Percentiles rank a stretch among this genome's conserved stretches.
Conservation (phyloP, 2,797 vertebrate species). For the Semotilus atromaculatus region DNA sequence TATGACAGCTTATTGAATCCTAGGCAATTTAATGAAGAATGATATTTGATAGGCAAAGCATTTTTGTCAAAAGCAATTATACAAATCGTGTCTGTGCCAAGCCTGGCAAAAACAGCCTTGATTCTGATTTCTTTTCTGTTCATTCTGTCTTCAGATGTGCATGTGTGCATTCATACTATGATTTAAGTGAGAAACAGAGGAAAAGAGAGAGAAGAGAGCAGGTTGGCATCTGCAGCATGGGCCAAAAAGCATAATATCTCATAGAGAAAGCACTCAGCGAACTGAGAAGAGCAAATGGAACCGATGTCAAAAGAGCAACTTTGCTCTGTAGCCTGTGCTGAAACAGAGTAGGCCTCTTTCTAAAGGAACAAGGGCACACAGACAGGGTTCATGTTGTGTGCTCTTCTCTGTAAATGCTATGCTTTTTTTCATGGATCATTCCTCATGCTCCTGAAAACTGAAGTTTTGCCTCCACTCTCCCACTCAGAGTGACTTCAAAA, state of each 20-base stretch:
- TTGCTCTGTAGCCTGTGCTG: constrained; percentile 41
- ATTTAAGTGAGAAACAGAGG: constrained; percentile 28
- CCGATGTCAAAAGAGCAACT: constrained; percentile 47
- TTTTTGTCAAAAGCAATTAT: constrained; percentile 61
- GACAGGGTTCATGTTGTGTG: constrained; percentile 45
- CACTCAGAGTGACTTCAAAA: constrained; percentile 7
- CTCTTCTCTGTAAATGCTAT: constrained; percentile 41
- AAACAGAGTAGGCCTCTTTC: constrained; percentile 43
- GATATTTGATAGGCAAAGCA: constrained; percentile 60
- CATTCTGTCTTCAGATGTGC: constrained; percentile 35
- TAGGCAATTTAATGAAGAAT: constrained; percentile 59
- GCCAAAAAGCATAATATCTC: constrained; percentile 43
- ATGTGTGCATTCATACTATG: constrained; percentile 41
- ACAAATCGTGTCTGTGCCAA: constrained; percentile 52
- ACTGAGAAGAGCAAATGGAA: constrained; percentile 43
- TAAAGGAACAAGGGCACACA: constrained; percentile 45
- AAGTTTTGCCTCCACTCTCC: constrained; percentile 23
- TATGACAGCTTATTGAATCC: constrained; percentile 65
- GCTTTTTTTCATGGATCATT: constrained; percentile 23
- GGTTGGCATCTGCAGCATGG: constrained; percentile 18
- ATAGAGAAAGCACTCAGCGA: constrained; percentile 50
- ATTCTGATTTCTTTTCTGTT: constrained; percentile 42
- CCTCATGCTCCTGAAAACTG: constrained; percentile 36
- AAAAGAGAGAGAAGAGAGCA: constrained; percentile 29
- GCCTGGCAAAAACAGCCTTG: constrained; percentile 44